phyloP scores from a whole-genome alignment of 2,888 invertebrate species.

The Acrobasis consociella region DNA sequence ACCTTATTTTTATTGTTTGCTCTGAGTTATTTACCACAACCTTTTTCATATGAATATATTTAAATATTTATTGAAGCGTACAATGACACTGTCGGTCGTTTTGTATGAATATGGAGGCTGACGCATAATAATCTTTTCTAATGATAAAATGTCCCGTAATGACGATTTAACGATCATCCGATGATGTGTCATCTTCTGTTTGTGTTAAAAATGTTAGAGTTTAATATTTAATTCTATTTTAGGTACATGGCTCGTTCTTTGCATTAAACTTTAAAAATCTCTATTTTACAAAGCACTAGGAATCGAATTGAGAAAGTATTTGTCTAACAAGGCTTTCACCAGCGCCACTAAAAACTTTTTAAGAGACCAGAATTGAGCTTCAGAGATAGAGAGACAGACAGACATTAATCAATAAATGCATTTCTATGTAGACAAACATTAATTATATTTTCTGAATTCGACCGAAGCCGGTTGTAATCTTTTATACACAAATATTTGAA shows the following conservation, averaged over 20 bases:
- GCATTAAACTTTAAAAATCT: background rate
- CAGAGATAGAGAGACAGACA: too few species aligned
- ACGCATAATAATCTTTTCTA: constrained; percentile 12
- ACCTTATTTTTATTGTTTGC: background rate
- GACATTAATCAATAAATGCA: too few species aligned
- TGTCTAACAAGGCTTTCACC: too few species aligned
- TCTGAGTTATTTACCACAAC: background rate
- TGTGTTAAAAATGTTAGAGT: background rate
- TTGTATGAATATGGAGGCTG: background rate
- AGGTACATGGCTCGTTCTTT: too few species aligned
- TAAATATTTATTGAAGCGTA: background rate
- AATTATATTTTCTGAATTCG: too few species aligned
- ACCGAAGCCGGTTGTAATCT: too few species aligned
- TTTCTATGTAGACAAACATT: too few species aligned
- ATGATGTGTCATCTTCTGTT: constrained; percentile 11
- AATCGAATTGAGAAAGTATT: too few species aligned
- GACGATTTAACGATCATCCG: constrained; percentile 5
- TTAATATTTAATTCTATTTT: background rate
- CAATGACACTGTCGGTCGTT: background rate
- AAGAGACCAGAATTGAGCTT: too few species aligned
- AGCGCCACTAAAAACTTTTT: too few species aligned
- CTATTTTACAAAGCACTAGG: background rate
- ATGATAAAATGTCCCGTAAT: constrained; percentile 7
- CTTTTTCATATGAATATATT: background rate
- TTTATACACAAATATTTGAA: too few species aligned